phyloP scores from a whole-genome alignment of 2,888 invertebrate genomes.

The Phaonia tiefii region DNA sequence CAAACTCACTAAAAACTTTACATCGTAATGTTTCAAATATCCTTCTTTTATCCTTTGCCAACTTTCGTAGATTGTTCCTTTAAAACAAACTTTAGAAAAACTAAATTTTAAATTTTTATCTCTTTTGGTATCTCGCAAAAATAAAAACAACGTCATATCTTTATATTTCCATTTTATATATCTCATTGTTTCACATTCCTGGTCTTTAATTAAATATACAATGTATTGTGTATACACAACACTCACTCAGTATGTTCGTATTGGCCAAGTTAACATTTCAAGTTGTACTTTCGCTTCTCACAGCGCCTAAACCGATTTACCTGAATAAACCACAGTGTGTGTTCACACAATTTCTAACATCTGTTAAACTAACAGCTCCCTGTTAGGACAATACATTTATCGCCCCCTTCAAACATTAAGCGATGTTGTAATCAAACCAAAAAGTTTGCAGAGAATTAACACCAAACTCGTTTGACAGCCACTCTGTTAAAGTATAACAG shows the following conservation, averaged over 20 bases:
- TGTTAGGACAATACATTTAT: conserved; percentile 11
- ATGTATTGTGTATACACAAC: conserved; percentile 7
- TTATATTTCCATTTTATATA: conserved; percentile 9
- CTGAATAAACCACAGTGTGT: not conserved
- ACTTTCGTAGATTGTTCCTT: no score
- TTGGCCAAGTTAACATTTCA: conserved; percentile 25
- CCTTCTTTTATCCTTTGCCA: no score
- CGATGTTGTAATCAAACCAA: not conserved
- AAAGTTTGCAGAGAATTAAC: not conserved
- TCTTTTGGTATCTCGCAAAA: no score
- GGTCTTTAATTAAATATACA: conserved; percentile 59
- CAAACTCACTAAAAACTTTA: no score
- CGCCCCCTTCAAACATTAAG: not conserved
- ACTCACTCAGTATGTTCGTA: conserved; percentile 41
- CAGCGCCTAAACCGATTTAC: not conserved
- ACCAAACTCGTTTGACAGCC: not conserved
- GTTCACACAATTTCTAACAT: no score
- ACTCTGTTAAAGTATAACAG: not conserved
- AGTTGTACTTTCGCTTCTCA: conserved; percentile 12
- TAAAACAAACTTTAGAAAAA: no score
- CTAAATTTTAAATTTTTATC: no score
- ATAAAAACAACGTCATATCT: no score
- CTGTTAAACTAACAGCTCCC: conserved; percentile 13
- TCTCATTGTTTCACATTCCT: conserved; percentile 21
- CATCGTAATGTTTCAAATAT: no score